These are phyloP conservation scores for Ptilorrhoa leucosticta DNA, from an alignment of 2,113 vertebrate genomes.

Conservation along the genomic window DNA sequence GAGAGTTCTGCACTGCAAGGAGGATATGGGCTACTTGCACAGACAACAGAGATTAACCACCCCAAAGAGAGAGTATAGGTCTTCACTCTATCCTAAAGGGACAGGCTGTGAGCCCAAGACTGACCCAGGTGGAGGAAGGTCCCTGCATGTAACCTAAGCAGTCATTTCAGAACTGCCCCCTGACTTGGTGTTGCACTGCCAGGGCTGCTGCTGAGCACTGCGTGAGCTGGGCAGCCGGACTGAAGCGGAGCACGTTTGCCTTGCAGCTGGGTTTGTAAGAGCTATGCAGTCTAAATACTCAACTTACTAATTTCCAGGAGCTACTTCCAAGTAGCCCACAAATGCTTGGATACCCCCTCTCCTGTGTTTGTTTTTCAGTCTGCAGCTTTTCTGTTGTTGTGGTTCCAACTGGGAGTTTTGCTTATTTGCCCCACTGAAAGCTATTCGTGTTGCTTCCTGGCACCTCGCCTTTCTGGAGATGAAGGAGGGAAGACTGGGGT, in stretches of 20 bases:
- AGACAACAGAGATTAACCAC: background rate
- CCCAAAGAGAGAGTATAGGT: background rate
- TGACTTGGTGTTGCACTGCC: accelerated
- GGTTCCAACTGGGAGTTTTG: background rate
- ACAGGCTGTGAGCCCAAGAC: background rate
- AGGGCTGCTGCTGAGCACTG: background rate
- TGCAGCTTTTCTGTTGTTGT: background rate
- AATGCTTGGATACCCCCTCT: background rate
- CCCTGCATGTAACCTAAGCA: background rate
- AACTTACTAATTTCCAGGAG: background rate
- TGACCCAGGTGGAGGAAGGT: background rate
- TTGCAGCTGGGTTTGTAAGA: background rate
- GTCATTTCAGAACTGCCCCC: background rate
- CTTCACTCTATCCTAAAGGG: background rate
- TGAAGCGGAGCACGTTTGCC: background rate
- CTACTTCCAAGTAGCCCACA: background rate
- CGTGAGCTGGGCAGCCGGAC: accelerated
- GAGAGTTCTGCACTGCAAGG: background rate
- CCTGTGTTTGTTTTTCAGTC: background rate
- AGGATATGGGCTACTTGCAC: background rate
- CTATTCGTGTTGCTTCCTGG: background rate
- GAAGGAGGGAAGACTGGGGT: background rate
- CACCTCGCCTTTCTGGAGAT: background rate
- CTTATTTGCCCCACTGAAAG: background rate
- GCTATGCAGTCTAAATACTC: background rate